Conservation (phyloP, 1,140 invertebrate species). For the Heliconius himera region DNA sequence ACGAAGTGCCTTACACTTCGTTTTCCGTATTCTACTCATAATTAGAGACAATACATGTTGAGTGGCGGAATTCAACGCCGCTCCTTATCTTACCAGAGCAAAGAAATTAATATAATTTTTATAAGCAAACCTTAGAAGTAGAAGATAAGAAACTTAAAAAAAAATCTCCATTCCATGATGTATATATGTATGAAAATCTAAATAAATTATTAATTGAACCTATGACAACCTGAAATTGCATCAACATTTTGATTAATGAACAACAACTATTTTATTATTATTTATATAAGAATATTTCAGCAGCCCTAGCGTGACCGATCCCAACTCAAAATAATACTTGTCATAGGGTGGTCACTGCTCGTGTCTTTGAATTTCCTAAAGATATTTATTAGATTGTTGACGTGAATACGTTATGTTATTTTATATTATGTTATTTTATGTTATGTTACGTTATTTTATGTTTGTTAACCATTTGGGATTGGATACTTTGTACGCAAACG, state of each 20-base stretch:
- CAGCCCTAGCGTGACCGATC: slow-evolving; percentile 57
- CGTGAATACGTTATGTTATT: slow-evolving; percentile 53
- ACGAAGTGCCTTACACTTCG: not conserved
- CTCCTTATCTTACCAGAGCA: not conserved
- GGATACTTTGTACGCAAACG: slow-evolving; percentile 20
- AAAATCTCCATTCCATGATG: too few relatives aligned
- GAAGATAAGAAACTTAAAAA: too few relatives aligned
- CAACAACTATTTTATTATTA: not conserved
- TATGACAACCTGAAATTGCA: not conserved
- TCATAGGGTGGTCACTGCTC: slow-evolving; percentile 60
- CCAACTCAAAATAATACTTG: slow-evolving; percentile 68
- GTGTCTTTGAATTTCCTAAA: slow-evolving; percentile 55
- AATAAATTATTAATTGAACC: too few relatives aligned
- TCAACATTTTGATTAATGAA: not conserved
- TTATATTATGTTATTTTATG: too few relatives aligned
- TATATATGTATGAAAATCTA: too few relatives aligned
- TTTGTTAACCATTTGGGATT: slow-evolving; percentile 35
- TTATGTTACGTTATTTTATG: too few relatives aligned
- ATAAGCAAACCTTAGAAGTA: too few relatives aligned
- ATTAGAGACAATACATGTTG: not conserved
- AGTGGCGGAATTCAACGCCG: not conserved
- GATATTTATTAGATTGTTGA: slow-evolving; percentile 62
- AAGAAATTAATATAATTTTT: not conserved
- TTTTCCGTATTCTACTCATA: not conserved
- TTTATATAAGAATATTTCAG: not conserved